phyloP scores from a whole-genome alignment of 2,888 invertebrate species.

The Amblyjoppa fuscipennis region DNA sequence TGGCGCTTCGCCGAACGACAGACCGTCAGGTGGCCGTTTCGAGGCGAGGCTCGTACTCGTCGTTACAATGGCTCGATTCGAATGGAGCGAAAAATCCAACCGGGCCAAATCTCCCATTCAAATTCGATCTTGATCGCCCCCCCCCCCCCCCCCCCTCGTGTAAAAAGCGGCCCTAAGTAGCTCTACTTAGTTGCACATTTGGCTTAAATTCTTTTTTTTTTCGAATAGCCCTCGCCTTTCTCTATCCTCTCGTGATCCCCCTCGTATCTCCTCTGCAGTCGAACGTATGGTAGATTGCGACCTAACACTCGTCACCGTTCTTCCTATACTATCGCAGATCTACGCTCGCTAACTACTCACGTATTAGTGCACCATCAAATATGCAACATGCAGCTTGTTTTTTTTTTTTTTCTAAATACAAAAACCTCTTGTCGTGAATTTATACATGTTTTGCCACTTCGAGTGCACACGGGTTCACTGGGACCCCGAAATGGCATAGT shows the following conservation, averaged over 20 bases:
- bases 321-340: conserved; percentile 48
- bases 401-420: not conserved
- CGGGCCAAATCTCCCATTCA: conserved; percentile 82
- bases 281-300: conserved; percentile 45
- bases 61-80: conserved; percentile 82
- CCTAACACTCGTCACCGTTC: conserved; percentile 52
- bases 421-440: not conserved
- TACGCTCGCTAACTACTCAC: conserved; percentile 18
- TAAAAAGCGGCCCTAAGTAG: conserved; percentile 82
- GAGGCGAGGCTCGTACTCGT: conserved; percentile 62
- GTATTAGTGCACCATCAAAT: conserved; percentile 40
- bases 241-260: conserved; percentile 41
- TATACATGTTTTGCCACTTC: not conserved
- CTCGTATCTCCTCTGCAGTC: conserved; percentile 56
- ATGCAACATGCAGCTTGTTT: conserved; percentile 21
- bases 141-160: conserved; percentile 50
- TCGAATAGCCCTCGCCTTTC: conserved; percentile 53
- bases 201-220: conserved; percentile 78
- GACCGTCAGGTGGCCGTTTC: conserved; percentile 81
- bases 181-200: conserved; percentile 85
- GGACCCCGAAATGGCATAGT: too few species aligned
- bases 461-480: not conserved
- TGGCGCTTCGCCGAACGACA: conserved; percentile 30
- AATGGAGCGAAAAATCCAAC: conserved; percentile 60
- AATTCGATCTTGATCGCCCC: conserved; percentile 80